phyloP scores from a whole-genome alignment of 2,113 vertebrate genomes.

The Clarias magur region DNA sequence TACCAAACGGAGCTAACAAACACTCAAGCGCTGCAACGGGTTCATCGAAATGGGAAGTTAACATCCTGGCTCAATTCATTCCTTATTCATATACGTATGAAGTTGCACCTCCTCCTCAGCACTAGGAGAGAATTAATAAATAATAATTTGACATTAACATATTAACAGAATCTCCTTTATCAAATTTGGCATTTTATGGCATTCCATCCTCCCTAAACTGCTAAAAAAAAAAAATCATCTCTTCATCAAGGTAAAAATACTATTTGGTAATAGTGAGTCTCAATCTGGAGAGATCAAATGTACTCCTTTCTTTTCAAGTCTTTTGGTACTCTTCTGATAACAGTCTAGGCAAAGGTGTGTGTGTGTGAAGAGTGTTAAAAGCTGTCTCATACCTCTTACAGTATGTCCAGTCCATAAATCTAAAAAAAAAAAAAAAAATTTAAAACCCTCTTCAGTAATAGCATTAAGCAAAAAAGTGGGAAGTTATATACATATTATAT shows the following conservation, averaged over 20 bases:
- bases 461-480: background rate
- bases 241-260: background rate
- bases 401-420: background rate
- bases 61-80: background rate
- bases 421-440: constrained; percentile 15
- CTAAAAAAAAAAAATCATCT: background rate
- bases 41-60: too few relatives aligned
- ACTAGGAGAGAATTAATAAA: background rate
- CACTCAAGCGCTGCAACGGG: background rate
- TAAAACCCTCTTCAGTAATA: background rate
- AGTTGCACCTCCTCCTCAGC: background rate
- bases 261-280: background rate
- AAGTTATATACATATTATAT: background rate
- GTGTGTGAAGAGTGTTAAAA: background rate
- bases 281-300: background rate
- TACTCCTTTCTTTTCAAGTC: background rate
- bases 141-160: background rate
- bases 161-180: background rate
- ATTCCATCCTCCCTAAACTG: background rate
- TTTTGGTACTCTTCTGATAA: background rate
- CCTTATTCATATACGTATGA: background rate
- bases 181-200: background rate
- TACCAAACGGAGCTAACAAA: background rate
- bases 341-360: background rate
- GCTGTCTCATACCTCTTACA: background rate